Evolutionary conservation across 2,797 vertebrate genomes (phyloP).

Genomic region (Lepidocolaptes lacrymiger): DNA sequence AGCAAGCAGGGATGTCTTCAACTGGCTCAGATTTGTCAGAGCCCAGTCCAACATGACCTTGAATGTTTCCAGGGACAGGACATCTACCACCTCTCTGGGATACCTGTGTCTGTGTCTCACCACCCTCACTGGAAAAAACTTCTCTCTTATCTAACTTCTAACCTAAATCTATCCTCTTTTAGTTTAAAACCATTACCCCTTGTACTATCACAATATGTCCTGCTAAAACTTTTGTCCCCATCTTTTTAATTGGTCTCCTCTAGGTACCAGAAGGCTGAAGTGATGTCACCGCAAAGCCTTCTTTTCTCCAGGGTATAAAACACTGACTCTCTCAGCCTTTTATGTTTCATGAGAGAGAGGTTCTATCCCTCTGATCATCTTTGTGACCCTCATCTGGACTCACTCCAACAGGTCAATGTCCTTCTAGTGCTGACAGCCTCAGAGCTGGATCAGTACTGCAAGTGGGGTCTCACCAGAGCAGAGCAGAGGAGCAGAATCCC

Average conservation of each 20-base stretch:
- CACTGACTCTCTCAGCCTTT: background rate
- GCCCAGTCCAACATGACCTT: background rate
- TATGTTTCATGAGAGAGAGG: rapidly evolving
- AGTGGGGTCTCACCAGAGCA: background rate
- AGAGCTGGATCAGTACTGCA: background rate
- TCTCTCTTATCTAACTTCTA: background rate
- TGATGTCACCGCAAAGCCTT: background rate
- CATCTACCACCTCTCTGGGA: background rate
- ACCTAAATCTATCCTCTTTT: background rate
- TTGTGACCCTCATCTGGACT: rapidly evolving
- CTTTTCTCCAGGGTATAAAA: background rate
- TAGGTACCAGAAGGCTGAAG: background rate
- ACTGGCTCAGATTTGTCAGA: background rate
- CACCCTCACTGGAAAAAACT: background rate
- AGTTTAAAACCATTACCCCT: background rate
- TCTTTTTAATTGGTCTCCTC: background rate
- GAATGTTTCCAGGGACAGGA: background rate
- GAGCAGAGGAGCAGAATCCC: no score
- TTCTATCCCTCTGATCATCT: background rate
- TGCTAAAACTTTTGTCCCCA: background rate
- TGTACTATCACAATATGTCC: rapidly evolving
- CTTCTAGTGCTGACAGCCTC: background rate
- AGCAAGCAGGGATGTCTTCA: background rate
- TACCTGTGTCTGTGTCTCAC: background rate
- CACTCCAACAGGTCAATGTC: background rate